Conservation (phyloP, 2,113 vertebrate species). For the Sturnira hondurensis region DNA sequence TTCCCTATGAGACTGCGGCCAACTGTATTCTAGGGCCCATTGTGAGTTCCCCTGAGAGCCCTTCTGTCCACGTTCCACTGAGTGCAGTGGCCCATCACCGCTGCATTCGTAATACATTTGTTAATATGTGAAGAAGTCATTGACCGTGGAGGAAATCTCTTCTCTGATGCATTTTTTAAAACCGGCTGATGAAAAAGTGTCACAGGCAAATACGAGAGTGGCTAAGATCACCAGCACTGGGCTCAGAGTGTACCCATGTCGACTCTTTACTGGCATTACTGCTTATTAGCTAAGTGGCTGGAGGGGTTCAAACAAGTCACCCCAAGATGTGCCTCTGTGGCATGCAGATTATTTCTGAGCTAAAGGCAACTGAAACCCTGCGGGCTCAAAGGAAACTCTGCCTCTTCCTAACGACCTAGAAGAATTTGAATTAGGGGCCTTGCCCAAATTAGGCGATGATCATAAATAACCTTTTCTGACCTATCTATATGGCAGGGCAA, state of each 20-base stretch:
- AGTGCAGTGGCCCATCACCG: not conserved
- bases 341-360: not conserved
- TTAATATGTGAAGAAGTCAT: not conserved
- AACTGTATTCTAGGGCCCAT: not conserved
- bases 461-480: not conserved
- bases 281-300: not conserved
- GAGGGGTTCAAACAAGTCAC: not conserved
- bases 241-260: not conserved
- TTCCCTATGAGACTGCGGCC: not conserved
- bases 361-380: not conserved
- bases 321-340: not conserved
- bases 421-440: not conserved
- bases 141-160: not conserved
- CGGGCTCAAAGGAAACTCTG: not conserved
- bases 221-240: not conserved
- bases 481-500: not conserved
- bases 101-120: not conserved
- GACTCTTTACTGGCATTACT: not conserved
- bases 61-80: not conserved
- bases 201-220: not conserved
- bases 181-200: not conserved
- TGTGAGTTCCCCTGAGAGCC: not conserved
- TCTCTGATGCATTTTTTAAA: not conserved
- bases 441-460: not conserved
- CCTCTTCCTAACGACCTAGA: not conserved